Base-by-base conservation (phyloP, 2,797 vertebrate species). In the Helarctos malayanus region DNA sequence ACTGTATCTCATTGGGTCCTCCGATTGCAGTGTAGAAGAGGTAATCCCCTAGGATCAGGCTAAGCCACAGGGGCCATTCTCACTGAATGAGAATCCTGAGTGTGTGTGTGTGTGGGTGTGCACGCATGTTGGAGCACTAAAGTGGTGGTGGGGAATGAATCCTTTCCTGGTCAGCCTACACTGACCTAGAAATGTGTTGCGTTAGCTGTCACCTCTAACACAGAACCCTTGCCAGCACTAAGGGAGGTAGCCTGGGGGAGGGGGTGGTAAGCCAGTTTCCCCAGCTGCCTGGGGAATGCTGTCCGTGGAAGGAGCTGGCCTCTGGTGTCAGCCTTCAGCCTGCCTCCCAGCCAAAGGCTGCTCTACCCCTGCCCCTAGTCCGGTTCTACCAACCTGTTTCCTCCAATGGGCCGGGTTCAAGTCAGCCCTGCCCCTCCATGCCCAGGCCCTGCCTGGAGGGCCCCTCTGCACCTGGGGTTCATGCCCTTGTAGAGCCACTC, bases 301-400 rank as follows among this genome's bases (percentile, higher is more conserved):
- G 7, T 41, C 8, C 0, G 12, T 89, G 52, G 52, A 54, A 61
- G 83, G 23, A 38, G n/a, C 79, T 52, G 69, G 35, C 21, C 35
- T 84, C 63, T 19, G 32, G 15, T 47, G 52, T 88, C 56, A 29
- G 82, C 93, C 69, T 59, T 38, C 18, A 9, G 6, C 32, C 63
- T 1, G 2, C 61, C 61, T 52, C 75, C 38, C 18, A 32, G 45
- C 32, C 69, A 61, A 35, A n/a, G 38, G n/a, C 32, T 38, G 63
- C 71, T 38, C 2, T 14, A 19, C 27, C 9, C 16, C 45, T 2
- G 19, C 3, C 10, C 54, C 0, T 1, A 2, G 45, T 12, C 83
- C 5, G 19, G 19, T 61, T 32, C 65, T 15, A 47, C 45, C 19
- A 35, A 47, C 32, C 35, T n/a, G 0, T 14, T 71, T 47, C 38